Percentiles rank a stretch among this genome's conserved stretches.
Evolutionary conservation across 2,888 invertebrate genomes (phyloP).

Genomic region (Drosophila pegasa): DNA sequence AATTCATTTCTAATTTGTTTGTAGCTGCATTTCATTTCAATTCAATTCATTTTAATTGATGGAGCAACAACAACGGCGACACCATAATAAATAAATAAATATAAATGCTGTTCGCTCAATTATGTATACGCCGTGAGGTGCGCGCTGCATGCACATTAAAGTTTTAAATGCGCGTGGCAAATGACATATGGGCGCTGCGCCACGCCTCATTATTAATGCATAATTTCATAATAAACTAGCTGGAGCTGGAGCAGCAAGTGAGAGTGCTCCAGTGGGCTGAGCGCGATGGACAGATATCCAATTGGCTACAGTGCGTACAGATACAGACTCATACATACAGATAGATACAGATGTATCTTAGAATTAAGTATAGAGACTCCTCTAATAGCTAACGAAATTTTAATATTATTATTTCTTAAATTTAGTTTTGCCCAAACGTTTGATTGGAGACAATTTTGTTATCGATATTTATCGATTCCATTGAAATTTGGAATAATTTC

Average conservation of each 20-base stretch:
- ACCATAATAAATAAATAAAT: constrained; percentile 5
- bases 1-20: constrained; percentile 48
- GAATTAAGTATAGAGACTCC: too few species aligned
- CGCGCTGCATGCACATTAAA: constrained; percentile 19
- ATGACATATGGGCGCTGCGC: constrained; percentile 1
- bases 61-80: not conserved
- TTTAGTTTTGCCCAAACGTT: too few species aligned
- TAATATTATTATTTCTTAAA: too few species aligned
- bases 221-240: constrained; percentile 45
- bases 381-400: too few species aligned
- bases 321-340: too few species aligned
- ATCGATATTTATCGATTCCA: too few species aligned
- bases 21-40: constrained; percentile 19
- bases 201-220: constrained; percentile 32
- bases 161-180: constrained; percentile 40
- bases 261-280: not conserved
- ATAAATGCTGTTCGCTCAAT: constrained; percentile 45
- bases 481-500: too few species aligned
- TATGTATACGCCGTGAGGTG: constrained; percentile 56
- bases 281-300: not conserved
- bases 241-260: constrained; percentile 13
- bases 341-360: too few species aligned
- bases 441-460: too few species aligned
- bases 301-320: too few species aligned
- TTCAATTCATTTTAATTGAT: constrained; percentile 36